Percentiles rank a stretch among this genome's conserved stretches.
phyloP scores from a whole-genome alignment of 2,113 vertebrate species.

The Aspidoscelis tigris region DNA sequence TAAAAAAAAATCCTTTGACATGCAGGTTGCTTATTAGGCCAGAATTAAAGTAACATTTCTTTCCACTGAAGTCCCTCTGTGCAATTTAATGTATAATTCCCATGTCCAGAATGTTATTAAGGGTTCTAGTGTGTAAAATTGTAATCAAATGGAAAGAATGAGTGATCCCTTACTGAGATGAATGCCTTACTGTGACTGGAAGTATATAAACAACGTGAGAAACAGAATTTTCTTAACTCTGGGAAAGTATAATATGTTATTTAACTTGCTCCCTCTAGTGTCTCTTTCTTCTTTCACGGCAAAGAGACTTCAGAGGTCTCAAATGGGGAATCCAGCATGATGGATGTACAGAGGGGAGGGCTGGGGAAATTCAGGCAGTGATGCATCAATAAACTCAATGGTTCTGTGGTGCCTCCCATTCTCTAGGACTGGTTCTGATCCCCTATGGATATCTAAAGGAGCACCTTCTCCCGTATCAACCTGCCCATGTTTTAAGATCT shows the following conservation, averaged over 20 bases:
- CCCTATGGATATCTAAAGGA: neutral
- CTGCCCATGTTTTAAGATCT: too few relatives aligned
- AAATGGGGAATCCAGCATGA: neutral
- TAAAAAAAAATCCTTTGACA: neutral
- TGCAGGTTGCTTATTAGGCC: constrained; percentile 23
- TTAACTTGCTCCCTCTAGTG: neutral
- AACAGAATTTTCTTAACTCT: neutral
- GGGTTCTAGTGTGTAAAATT: neutral
- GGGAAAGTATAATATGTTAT: neutral
- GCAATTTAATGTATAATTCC: constrained; percentile 29
- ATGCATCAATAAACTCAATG: too few relatives aligned
- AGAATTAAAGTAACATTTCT: constrained; percentile 18
- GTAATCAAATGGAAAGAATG: neutral
- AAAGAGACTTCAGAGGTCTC: neutral
- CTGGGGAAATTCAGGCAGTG: too few relatives aligned
- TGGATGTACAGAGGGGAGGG: too few relatives aligned
- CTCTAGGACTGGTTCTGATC: neutral
- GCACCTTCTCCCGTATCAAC: too few relatives aligned
- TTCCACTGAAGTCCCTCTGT: constrained; percentile 25
- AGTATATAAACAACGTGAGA: neutral
- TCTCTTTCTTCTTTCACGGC: neutral
- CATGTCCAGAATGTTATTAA: neutral
- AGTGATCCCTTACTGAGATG: neutral
- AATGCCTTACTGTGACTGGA: neutral
- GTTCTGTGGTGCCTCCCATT: too few relatives aligned